Base-by-base conservation (phyloP, 2,113 vertebrate genomes). In the Chlorodrepanis virens region DNA sequence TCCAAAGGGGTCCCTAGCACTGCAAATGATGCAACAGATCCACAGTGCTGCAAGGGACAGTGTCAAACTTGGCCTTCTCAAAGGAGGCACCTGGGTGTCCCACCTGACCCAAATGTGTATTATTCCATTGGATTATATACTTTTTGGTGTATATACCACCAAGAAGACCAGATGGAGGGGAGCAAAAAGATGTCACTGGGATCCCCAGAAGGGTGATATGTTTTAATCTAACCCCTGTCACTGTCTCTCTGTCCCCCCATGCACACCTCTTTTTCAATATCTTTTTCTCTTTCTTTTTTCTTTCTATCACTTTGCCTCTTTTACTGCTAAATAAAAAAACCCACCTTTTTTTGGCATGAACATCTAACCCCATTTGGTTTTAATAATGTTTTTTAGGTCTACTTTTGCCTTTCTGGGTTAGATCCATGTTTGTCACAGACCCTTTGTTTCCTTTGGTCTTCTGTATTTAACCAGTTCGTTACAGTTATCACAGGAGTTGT, bases 21-120 rank as follows among this genome's bases (percentile, higher is more conserved):
- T 37, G 44, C 20, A 37, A 31, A 47, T 22, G 27, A 37, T 37
- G n/a, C 72, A 76, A 18, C 20, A 29, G 42, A 29, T 37, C 25
- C 54, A 35, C 25, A 8, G 21, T 24, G 21, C 18, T 49, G 27
- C 28, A 49, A 49, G 27, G 5, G 21, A 49, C 7, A 9, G 7
- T 19, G 9, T 8, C 20, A 39, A 49, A 60, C 44, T 2, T 29
- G 2, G 1, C 14, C 4, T 1, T 10, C 33, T 4, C 2, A 47
- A 2, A 14, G 42, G 10, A 76, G n/a, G 12, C 20, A 24, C 21
- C 8, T 14, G 15, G 42, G 28, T 15, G 6, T 39, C 6, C n/a
- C 22, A 49, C 16, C 28, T 61, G 74, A 16, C 17, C n/a, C n/a
- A 75, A 37, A 37, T 1, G 4, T 18, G 2, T 31, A 11, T 60